Conservation (phyloP, 2,113 vertebrate genomes). For the Pollachius pollachius region DNA sequence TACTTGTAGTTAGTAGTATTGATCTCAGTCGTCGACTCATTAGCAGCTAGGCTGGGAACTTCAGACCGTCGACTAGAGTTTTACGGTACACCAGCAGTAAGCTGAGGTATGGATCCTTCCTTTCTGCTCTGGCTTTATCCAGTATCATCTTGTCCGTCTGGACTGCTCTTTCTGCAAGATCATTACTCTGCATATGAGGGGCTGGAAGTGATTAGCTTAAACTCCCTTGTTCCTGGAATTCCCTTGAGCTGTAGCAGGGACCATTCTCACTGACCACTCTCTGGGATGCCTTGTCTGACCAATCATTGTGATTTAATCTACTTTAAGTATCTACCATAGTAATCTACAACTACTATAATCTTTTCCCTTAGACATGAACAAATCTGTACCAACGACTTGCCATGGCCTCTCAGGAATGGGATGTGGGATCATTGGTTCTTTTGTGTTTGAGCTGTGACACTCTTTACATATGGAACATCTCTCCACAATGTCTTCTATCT, state of each 20-base stretch:
- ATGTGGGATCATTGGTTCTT: slow-evolving; percentile 18
- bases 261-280: neutral
- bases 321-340: slow-evolving; percentile 19
- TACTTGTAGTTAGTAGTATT: too few species aligned
- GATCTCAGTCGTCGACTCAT: neutral
- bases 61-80: neutral
- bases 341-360: slow-evolving; percentile 4
- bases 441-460: slow-evolving; percentile 4
- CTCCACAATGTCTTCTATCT: neutral
- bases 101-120: neutral
- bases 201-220: neutral
- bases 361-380: slow-evolving; percentile 10
- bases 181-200: neutral
- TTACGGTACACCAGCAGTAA: neutral
- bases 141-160: neutral
- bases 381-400: slow-evolving; percentile 1
- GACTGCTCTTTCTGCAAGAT: neutral
- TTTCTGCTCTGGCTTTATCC: neutral
- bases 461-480: slow-evolving; percentile 15
- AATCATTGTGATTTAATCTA: neutral
- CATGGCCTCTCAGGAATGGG: slow-evolving; percentile 5
- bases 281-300: slow-evolving; percentile 1
- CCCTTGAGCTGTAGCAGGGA: neutral
- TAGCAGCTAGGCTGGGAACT: neutral
- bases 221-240: neutral